These are phyloP conservation scores for Pteromalus puparum DNA, from an alignment of 1,140 invertebrate genomes.

Conservation along the genomic window DNA sequence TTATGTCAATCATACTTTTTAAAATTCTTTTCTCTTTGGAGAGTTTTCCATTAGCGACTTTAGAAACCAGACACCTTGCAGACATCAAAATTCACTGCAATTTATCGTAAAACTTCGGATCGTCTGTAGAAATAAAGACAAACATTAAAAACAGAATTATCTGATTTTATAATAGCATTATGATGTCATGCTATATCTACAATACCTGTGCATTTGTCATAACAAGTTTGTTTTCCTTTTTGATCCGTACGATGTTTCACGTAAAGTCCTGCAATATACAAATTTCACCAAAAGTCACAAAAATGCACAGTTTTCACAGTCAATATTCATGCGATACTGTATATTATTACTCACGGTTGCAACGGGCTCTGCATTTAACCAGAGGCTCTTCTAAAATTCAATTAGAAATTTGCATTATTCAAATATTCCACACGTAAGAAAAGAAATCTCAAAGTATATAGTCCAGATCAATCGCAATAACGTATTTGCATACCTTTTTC, in stretches of 20 bases:
- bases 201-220: slow-evolving; percentile 13
- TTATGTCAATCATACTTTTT: not conserved
- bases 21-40: not conserved
- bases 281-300: not conserved
- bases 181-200: not conserved
- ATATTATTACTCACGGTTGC: not conserved
- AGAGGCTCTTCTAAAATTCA: not conserved
- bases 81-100: not conserved
- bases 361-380: not conserved
- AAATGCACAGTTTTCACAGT: not conserved
- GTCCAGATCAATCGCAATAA: not conserved
- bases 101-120: not conserved
- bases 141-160: not conserved
- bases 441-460: not conserved
- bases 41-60: not conserved
- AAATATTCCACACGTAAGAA: not conserved
- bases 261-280: not conserved
- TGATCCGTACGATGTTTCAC: slow-evolving; percentile 2
- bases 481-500: not conserved
- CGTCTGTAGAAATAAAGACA: not conserved
- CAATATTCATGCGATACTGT: not conserved
- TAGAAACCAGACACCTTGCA: not conserved
- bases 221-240: slow-evolving; percentile 15
- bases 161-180: not conserved
- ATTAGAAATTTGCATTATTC: not conserved